These are phyloP conservation scores for Buphagus erythrorhynchus DNA, from an alignment of 2,797 vertebrate genomes.

Conservation along the genomic window DNA sequence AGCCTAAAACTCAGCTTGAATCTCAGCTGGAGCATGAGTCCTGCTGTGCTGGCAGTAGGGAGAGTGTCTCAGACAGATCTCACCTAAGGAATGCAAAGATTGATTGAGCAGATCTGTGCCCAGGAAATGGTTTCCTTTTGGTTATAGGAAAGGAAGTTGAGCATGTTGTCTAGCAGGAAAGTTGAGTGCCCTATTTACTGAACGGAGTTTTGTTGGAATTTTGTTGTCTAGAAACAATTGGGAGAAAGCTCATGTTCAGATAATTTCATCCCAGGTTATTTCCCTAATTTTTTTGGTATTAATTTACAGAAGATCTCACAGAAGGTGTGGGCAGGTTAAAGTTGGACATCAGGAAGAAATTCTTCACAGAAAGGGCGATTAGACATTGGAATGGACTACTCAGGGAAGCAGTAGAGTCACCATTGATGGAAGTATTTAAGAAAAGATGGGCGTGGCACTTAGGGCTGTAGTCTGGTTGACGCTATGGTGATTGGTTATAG, in stretches of 20 bases:
- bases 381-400: not conserved
- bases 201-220: not conserved
- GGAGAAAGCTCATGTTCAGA: not conserved
- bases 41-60: not conserved
- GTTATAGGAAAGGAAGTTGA: not conserved
- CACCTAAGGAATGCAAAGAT: not conserved
- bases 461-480: not conserved
- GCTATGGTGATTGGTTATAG: not conserved
- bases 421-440: not conserved
- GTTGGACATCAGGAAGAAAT: not conserved
- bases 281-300: not conserved
- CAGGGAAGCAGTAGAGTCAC: not conserved
- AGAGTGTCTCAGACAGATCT: not conserved
- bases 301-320: not conserved
- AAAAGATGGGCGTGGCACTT: not conserved
- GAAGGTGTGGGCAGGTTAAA: not conserved
- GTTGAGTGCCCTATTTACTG: not conserved
- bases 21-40: not conserved
- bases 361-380: not conserved
- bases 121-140: not conserved
- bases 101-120: not conserved
- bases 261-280: not conserved
- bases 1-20: not conserved
- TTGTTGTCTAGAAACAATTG: not conserved
- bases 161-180: accelerated